Evolutionary conservation across 2,888 invertebrate genomes (phyloP).

Genomic region (Caenorhabditis uteleia): DNA sequence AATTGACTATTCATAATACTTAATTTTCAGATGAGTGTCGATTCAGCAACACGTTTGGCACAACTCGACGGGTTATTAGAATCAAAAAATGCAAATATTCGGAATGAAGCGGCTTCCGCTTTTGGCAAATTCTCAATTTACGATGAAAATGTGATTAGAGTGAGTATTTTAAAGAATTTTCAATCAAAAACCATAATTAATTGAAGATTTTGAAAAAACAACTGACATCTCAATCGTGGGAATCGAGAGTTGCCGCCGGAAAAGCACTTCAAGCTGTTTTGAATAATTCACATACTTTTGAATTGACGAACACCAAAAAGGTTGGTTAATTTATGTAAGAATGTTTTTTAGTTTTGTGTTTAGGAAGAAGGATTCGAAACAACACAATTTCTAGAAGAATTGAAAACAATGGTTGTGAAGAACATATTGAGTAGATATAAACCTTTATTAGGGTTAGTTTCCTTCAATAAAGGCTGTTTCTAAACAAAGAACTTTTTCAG

Average conservation of each 20-base stretch:
- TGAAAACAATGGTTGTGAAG: constrained; percentile 26
- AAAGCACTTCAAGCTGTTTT: constrained; percentile 56
- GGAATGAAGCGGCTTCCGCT: constrained; percentile 58
- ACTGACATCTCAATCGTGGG: constrained; percentile 54
- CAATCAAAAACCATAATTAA: not conserved
- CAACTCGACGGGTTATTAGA: constrained; percentile 63
- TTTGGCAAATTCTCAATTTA: constrained; percentile 56
- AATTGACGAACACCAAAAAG: not conserved
- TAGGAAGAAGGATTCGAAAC: constrained; percentile 1
- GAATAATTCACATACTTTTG: constrained; percentile 10
- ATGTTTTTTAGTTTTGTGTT: not conserved
- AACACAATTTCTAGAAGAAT: constrained; percentile 5
- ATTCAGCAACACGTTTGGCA: constrained; percentile 32
- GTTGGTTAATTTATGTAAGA: not conserved
- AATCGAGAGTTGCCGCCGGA: constrained; percentile 59
- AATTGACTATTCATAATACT: not conserved
- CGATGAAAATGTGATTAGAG: constrained; percentile 46
- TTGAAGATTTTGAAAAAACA: constrained; percentile 45
- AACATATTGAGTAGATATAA: constrained; percentile 30
- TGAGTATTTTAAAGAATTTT: constrained; percentile 1
- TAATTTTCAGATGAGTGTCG: constrained; percentile 20
- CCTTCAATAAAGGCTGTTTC: not conserved
- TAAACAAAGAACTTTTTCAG: constrained; percentile 1
- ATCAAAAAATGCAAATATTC: constrained; percentile 60
- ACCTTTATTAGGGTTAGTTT: constrained; percentile 32